Conservation (phyloP, 2,113 vertebrate genomes). For the Microcebus griseorufus region DNA sequence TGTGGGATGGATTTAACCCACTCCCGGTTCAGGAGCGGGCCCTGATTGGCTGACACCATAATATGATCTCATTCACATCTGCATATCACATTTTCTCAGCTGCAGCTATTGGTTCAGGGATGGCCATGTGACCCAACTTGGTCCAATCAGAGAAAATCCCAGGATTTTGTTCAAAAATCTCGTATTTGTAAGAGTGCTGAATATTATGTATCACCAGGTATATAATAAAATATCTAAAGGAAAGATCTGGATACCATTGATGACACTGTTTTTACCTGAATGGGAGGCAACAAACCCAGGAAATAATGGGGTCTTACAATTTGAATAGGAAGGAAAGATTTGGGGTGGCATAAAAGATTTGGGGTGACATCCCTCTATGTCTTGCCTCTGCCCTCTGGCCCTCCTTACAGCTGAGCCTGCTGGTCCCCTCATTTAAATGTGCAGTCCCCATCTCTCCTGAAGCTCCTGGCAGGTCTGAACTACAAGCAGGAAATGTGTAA, state of each 20-base stretch:
- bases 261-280: not conserved
- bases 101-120: not conserved
- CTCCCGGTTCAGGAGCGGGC: not conserved
- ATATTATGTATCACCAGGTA: not conserved
- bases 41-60: not conserved
- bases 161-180: not conserved
- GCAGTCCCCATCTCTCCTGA: too few species aligned
- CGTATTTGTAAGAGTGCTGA: not conserved
- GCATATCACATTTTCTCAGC: not conserved
- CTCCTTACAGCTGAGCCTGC: too few species aligned
- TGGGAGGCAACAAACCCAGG: not conserved
- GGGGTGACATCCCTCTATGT: too few species aligned
- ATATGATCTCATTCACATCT: not conserved
- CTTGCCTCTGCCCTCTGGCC: too few species aligned
- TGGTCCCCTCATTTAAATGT: too few species aligned
- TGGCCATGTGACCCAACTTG: not conserved
- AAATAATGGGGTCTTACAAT: not conserved
- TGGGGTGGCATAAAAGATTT: too few species aligned
- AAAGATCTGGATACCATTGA: conserved; percentile 16
- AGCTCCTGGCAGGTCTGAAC: too few species aligned
- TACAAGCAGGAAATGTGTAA: too few species aligned
- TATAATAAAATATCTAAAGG: not conserved
- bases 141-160: not conserved
- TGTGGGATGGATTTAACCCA: not conserved
- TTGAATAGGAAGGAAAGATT: too few species aligned